Evolutionary conservation across 1,140 invertebrate species (phyloP).

Genomic region (Drepana arcuata): DNA sequence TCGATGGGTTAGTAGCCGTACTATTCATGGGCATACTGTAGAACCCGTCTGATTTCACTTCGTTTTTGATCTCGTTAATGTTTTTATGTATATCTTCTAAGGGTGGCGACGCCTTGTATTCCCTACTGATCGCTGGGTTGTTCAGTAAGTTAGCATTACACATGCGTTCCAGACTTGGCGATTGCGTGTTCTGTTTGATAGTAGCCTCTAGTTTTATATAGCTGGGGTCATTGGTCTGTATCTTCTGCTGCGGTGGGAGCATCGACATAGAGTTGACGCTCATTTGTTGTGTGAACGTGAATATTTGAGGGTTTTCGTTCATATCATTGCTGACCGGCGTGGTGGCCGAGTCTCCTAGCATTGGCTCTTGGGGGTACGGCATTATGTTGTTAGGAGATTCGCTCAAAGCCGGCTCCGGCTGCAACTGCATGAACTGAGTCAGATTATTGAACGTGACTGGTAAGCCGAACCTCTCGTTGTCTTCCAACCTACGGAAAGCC

Average conservation of each 20-base stretch:
- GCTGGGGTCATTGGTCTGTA: conserved; percentile 51
- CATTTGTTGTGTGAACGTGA: conserved; percentile 54
- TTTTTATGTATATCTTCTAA: conserved; percentile 61
- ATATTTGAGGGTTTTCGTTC: conserved; percentile 47
- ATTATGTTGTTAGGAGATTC: conserved; percentile 48
- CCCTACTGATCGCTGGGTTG: conserved; percentile 37
- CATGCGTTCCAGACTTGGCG: conserved; percentile 57
- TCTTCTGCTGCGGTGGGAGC: conserved; percentile 41
- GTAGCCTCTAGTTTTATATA: conserved; percentile 61
- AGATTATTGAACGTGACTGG: conserved; percentile 62
- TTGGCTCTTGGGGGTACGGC: conserved; percentile 41
- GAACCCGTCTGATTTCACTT: conserved; percentile 57
- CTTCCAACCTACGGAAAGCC: conserved; percentile 54
- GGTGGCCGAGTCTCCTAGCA: conserved; percentile 31
- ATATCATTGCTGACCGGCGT: conserved; percentile 44
- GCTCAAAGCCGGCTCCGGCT: conserved; percentile 38
- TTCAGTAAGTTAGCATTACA: conserved; percentile 51
- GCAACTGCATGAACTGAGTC: conserved; percentile 60
- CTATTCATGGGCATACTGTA: conserved; percentile 47
- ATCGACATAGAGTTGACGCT: conserved; percentile 47
- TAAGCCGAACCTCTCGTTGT: conserved; percentile 52
- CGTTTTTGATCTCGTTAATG: conserved; percentile 62
- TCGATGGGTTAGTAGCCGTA: conserved; percentile 29
- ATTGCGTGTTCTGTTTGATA: conserved; percentile 62
- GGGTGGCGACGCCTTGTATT: conserved; percentile 61